phyloP scores from a whole-genome alignment of 2,797 vertebrate genomes.

The Pampus argenteus region DNA sequence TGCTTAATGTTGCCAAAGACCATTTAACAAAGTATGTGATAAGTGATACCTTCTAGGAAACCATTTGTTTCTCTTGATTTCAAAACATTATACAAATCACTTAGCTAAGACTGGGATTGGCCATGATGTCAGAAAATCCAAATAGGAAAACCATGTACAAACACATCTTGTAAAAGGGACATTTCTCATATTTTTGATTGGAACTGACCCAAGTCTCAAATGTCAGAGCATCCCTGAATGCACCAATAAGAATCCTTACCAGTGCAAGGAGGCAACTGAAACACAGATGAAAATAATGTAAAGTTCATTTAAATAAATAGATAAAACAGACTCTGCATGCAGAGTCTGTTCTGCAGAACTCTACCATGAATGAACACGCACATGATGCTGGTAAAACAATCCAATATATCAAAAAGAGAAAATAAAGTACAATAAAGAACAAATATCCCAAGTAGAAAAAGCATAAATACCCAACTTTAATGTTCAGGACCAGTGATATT shows the following conservation, averaged over 20 bases:
- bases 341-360: too few relatives aligned
- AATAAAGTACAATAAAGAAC: background rate
- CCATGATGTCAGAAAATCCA: background rate
- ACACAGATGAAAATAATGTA: background rate
- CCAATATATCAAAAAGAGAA: background rate
- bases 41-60: slow-evolving; percentile 11
- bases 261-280: background rate
- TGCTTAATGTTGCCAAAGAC: slow-evolving; percentile 23
- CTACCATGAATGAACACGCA: background rate
- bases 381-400: background rate
- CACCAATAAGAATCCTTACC: background rate
- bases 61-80: slow-evolving; percentile 21
- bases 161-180: background rate
- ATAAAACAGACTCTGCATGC: too few relatives aligned
- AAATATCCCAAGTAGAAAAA: background rate
- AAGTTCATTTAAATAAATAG: background rate
- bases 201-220: background rate
- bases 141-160: background rate
- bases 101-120: background rate
- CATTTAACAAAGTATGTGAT: background rate
- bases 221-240: background rate
- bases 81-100: background rate
- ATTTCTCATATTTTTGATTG: background rate
- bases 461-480: slow-evolving; percentile 43
- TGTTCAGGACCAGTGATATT: slow-evolving; percentile 67